Base-by-base conservation (phyloP, 2,888 invertebrate genomes). In the Branchipolynoe longqiensis region DNA sequence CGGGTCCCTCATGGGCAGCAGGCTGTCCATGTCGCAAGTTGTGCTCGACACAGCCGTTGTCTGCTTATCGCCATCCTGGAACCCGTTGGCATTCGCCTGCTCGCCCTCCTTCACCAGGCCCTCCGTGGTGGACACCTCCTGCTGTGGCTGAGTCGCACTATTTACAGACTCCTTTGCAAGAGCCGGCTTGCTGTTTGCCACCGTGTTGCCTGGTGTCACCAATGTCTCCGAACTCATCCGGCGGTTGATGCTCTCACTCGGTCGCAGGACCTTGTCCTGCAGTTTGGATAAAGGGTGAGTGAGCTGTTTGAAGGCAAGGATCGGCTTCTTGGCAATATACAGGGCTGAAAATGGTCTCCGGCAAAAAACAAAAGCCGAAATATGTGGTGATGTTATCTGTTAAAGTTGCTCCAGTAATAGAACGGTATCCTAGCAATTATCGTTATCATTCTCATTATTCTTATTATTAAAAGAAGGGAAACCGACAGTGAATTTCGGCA, bases 91-190 rank as follows among this genome's bases (percentile, higher is more conserved):
- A 18, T 38, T 69, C 8, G 69, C 18, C 38, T 69, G 69, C 18
- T 69, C 69, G 3, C 69, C 38, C 18, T 1, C 36, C 18, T 69
- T 69, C 0, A 38, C 38, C 1, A 4, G 3, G 38, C 36, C 36
- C 14, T 69, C 69, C n/a, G 69, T 33, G 1, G 33, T 69, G 8
- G 69, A 14, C 12, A 33, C 69, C 1, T 69, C 69, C 4, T 78
- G 48, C 78, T 78, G 78, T 48, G 78, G 48, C 25, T 78, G 48
- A 78, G 69, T 36, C n/a, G n/a, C n/a, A 38, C 48, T 78, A 54
- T 78, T 78, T 33, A 78, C 48, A 14, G 78, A 41, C 41, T 78
- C 78, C 48, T 78, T 48, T 14, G 12, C 4, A 14, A 28, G 22
- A 8, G n/a, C 28, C 48, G 8, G n/a, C 31, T 69, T 69, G 25